These are phyloP conservation scores for Ariolimax columbianus DNA, from an alignment of 2,888 invertebrate genomes.

Conservation along the genomic window DNA sequence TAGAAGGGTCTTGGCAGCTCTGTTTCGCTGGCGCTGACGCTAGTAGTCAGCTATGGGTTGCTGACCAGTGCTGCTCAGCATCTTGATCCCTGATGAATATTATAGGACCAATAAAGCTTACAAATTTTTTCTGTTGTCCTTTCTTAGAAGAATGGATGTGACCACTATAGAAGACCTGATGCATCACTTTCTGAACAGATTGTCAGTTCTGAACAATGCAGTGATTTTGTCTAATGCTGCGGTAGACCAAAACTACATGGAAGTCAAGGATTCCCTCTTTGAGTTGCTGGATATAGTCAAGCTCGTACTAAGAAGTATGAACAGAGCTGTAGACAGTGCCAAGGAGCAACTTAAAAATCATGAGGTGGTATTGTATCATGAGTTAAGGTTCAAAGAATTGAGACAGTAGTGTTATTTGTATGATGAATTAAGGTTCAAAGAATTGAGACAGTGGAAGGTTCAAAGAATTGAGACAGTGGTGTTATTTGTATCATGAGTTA, in stretches of 20 bases:
- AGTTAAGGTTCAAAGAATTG: too few species aligned
- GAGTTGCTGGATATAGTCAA: neutral
- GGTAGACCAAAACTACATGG: neutral
- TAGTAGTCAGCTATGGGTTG: too few species aligned
- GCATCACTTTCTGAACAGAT: neutral
- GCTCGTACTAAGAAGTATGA: neutral
- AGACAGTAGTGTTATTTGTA: too few species aligned
- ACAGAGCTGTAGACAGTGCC: neutral
- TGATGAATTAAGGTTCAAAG: too few species aligned
- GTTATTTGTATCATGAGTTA: too few species aligned
- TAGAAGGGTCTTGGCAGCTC: too few species aligned
- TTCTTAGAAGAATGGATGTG: neutral
- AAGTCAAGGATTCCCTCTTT: neutral
- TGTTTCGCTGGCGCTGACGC: too few species aligned
- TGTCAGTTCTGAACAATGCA: constrained; percentile 19
- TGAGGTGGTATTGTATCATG: constrained; percentile 30
- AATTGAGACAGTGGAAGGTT: too few species aligned
- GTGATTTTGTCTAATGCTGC: constrained; percentile 8
- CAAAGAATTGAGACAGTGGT: too few species aligned
- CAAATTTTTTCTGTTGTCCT: neutral
- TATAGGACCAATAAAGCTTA: neutral
- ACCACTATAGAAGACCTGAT: constrained; percentile 29
- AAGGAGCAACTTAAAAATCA: constrained; percentile 13
- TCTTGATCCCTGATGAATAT: too few species aligned
- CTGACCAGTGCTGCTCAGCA: too few species aligned